A percentile compares a stretch with the other conserved stretches of the same genome.
These are phyloP conservation scores for Gnatocerus cornutus DNA, from an alignment of 2,888 invertebrate species.

Conservation along the genomic window DNA sequence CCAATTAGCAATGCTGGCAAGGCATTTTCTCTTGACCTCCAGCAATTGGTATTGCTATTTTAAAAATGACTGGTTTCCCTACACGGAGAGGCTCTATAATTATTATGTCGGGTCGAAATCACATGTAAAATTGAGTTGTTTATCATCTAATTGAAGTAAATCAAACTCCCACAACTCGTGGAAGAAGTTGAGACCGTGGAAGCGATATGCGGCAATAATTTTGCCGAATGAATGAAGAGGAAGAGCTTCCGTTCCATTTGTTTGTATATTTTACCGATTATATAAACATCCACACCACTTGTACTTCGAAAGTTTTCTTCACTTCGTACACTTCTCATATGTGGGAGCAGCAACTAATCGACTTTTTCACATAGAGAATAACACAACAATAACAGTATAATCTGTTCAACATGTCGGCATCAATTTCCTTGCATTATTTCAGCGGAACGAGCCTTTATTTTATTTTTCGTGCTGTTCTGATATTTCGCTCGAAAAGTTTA, in stretches of 20 bases:
- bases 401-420: slow-evolving; percentile 12
- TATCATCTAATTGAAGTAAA: slow-evolving; percentile 36
- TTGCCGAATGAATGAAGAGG: slow-evolving; percentile 31
- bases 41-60: slow-evolving; percentile 26
- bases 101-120: slow-evolving; percentile 19
- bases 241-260: slow-evolving; percentile 40
- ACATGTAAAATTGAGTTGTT: slow-evolving; percentile 38
- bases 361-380: slow-evolving; percentile 18
- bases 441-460: neutral
- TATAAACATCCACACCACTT: slow-evolving; percentile 37
- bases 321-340: slow-evolving; percentile 17
- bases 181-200: slow-evolving; percentile 11
- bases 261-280: slow-evolving; percentile 43
- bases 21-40: slow-evolving; percentile 36
- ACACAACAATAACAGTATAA: slow-evolving; percentile 12
- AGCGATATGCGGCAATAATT: slow-evolving; percentile 9
- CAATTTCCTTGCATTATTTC: slow-evolving; percentile 20
- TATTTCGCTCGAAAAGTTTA: slow-evolving; percentile 17
- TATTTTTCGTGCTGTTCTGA: slow-evolving; percentile 4
- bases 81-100: slow-evolving; percentile 40
- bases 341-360: slow-evolving; percentile 8
- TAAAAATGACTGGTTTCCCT: slow-evolving; percentile 39
- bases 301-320: slow-evolving; percentile 36
- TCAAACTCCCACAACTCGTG: slow-evolving; percentile 18
- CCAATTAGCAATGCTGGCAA: neutral